Evolutionary conservation across 2,797 vertebrate genomes (phyloP), one percentile per base, ranked within the genome.

Genomic region (Sardinella longiceps): DNA sequence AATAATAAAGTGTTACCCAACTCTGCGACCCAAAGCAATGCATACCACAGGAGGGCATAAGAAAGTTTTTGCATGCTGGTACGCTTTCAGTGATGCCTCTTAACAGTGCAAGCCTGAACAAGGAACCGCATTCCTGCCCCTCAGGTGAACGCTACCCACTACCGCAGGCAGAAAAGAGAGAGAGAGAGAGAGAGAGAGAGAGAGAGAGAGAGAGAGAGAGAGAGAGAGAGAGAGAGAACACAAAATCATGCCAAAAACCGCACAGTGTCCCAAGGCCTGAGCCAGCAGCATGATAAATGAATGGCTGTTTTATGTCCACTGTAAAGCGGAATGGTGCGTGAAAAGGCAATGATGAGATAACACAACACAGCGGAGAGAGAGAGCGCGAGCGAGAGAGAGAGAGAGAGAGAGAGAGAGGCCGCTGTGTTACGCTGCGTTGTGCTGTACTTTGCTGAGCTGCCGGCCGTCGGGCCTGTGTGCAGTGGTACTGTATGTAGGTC

Each of bases 281-380:
- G 37, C 70, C 2, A 20, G 70, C 70, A 14, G 70, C 70, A n/a
- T 77, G 70, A 77, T 77, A 23, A 77, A 77, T 77, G 18, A 77
- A 77, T 77, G 70, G 18, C 37, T 77, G 70, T 77, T 77, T 77
- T 77, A 77, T 77, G 37, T 77, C 15, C 15, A 5, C 70, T 6
- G 18, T 77, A 43, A 77, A 77, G 20, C 10, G 15, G 70, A 39
- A 77, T 77, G 70, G 70, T 20, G 70, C 37, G 70, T 77, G 70
- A 43, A 77, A 77, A 77, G 18, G 18, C 37, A 23, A 77, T 77
- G 70, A 77, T 39, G 70, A 77, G 70, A 77, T 77, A 77, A 77
- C 14, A 6, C 63, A 70, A 33, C 2, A 4, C 15, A 39, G 70
- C 39, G 70, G 37, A 5, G 33, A 5, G 46, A 48, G 7, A 53